phyloP scores from a whole-genome alignment of 2,113 vertebrate species.

The Coturnix japonica region DNA sequence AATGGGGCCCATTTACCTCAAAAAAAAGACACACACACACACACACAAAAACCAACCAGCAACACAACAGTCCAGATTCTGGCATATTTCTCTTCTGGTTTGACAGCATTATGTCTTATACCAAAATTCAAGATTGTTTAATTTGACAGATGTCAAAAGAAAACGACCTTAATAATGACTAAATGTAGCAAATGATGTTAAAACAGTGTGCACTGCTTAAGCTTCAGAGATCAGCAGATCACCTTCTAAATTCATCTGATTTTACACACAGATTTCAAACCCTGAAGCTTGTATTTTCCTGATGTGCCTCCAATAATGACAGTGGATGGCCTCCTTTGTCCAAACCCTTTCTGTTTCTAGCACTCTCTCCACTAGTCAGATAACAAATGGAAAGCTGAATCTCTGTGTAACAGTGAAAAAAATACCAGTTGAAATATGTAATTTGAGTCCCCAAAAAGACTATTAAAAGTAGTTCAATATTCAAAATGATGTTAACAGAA shows the following conservation, averaged over 20 bases:
- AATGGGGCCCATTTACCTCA: conserved; percentile 79
- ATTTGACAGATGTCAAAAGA: conserved; percentile 72
- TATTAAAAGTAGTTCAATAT: conserved; percentile 45
- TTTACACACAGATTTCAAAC: conserved; percentile 16
- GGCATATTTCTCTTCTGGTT: conserved; percentile 71
- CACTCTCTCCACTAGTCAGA: background rate
- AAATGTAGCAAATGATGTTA: conserved; percentile 25
- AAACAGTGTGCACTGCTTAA: background rate
- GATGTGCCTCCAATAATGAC: background rate
- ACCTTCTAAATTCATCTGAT: conserved; percentile 41
- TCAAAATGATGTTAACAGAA: conserved; percentile 54
- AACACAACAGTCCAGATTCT: conserved; percentile 65
- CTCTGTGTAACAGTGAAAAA: background rate
- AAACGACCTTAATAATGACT: conserved; percentile 43
- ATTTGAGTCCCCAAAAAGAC: conserved; percentile 39
- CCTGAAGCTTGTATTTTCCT: background rate
- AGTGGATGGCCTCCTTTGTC: background rate
- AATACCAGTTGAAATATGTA: conserved; percentile 8
- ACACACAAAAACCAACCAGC: background rate
- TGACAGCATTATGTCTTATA: conserved; percentile 68
- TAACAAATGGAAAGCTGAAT: background rate
- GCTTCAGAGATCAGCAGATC: conserved; percentile 37
- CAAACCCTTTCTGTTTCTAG: background rate
- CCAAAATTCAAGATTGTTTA: conserved; percentile 60
- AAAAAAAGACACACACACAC: conserved; percentile 9